Evolutionary conservation across 2,888 invertebrate genomes (phyloP), one percentile per base, ranked within the genome.

Genomic region (Invenusta paracnida): DNA sequence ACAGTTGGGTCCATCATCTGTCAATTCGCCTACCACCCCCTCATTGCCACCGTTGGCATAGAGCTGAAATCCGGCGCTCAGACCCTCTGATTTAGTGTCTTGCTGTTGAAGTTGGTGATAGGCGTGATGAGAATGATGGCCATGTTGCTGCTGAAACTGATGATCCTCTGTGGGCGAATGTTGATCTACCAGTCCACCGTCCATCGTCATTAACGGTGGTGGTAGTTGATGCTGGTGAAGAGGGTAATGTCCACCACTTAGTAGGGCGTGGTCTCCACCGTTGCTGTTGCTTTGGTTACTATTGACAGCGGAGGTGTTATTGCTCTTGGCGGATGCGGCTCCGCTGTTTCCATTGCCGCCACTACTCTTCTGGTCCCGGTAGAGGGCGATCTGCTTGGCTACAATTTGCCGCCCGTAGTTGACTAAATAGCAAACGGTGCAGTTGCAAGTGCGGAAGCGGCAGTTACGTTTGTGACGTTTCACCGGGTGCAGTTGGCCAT

Each of bases 381-480:
- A 85, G 28, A 85, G 66, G 23, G 85, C 29, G 25, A 85, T 85
- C 29, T 85, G 85, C 30, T 30, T 85, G 13, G 85, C 85, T 11
- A 85, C 85, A 5, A 85, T 85, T 27, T 67, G 27, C 0, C 85
- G 85, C n/a, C 86, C 85, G 23, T 67, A 29, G 79, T 85, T 31
- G 27, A 86, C 86, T 11, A 86, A 27, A n/a, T 28, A 29, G 67
- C 86, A 86, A 28, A 73, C 23, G n/a, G 29, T 86, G 29, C 86
- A 86, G 17, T 48, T n/a, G 29, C 86, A 86, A 28, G 17, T 0
- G 11, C 29, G 66, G 85, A 85, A 86, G 11, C 86, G 86, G 31
- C 86, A 86, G 30, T 29, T 67, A 29, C 85, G 83, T n/a, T 85
- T 86, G 73, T 86, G 86, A n/a, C 85, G 86, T 25, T 86, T 85